phyloP scores from a whole-genome alignment of 2,113 vertebrate genomes.

The Plectropomus leopardus region DNA sequence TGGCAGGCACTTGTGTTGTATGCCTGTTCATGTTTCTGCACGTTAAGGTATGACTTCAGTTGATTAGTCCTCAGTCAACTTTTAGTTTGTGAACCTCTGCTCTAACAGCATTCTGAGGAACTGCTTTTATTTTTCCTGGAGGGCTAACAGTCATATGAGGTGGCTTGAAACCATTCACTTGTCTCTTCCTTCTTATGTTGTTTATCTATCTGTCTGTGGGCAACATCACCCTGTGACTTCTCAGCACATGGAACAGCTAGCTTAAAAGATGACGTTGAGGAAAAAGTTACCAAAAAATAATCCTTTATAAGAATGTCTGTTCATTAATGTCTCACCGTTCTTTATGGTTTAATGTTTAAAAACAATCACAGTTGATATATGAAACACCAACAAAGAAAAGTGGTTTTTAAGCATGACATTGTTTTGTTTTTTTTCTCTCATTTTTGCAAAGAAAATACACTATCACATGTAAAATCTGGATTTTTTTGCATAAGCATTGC shows the following conservation, averaged over 20 bases:
- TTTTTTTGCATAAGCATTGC: slow-evolving; percentile 43
- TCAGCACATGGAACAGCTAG: neutral
- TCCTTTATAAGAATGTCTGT: neutral
- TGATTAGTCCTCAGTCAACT: neutral
- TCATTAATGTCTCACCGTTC: neutral
- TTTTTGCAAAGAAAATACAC: neutral
- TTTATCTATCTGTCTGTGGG: neutral
- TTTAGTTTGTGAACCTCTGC: neutral
- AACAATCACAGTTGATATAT: neutral
- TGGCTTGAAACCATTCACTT: neutral
- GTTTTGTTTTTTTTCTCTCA: neutral
- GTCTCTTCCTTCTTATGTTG: neutral
- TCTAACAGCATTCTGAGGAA: neutral
- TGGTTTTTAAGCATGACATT: neutral
- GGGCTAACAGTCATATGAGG: neutral
- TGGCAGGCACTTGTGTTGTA: neutral
- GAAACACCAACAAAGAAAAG: slow-evolving; percentile 4
- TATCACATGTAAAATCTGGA: neutral
- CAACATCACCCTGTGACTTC: slow-evolving; percentile 2
- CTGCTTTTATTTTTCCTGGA: neutral
- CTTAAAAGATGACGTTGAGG: slow-evolving; percentile 11
- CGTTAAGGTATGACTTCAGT: neutral
- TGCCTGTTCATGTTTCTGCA: neutral
- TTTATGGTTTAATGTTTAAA: slow-evolving; percentile 3
- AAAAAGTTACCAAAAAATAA: slow-evolving; percentile 2